Conservation (phyloP, 2,888 invertebrate genomes). For the Villa cingulata region DNA sequence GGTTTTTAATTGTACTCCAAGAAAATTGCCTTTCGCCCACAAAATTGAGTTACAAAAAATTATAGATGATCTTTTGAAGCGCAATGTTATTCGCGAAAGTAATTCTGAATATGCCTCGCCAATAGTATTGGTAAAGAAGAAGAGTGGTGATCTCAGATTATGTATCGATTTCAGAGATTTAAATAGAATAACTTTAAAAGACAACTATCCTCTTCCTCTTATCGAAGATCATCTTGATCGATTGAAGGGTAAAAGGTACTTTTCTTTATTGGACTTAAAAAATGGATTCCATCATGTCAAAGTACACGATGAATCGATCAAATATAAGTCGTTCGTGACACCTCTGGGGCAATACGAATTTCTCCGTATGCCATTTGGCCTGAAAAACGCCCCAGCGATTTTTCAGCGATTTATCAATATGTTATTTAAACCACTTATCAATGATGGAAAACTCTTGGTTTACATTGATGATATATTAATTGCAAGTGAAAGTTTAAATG, state of each 20-base stretch:
- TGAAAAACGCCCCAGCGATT: constrained; percentile 4
- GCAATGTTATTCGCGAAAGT: no score
- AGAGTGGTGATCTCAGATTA: no score
- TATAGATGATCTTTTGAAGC: no score
- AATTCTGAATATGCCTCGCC: no score
- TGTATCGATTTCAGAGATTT: no score
- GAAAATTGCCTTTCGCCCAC: constrained; percentile 1
- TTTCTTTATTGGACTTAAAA: no score
- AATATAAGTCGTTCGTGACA: constrained; percentile 10
- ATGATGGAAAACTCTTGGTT: constrained; percentile 11
- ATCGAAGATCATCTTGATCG: no score
- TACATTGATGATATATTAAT: constrained; percentile 17
- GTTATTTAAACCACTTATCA: constrained; percentile 13
- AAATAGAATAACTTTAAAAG: no score
- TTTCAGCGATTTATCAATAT: constrained; percentile 11
- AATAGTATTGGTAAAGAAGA: no score
- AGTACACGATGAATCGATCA: constrained; percentile 11
- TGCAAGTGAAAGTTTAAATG: constrained; percentile 6
- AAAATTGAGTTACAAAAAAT: not conserved
- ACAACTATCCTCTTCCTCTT: no score
- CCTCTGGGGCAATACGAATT: constrained; percentile 7
- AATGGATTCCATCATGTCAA: constrained; percentile 17
- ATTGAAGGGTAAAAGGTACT: no score
- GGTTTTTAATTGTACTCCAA: constrained; percentile 1
- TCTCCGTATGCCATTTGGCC: constrained; percentile 2